Percentiles rank a stretch among this genome's conserved stretches.
These are phyloP conservation scores for Ophion slaviceki DNA, from an alignment of 2,888 invertebrate species.

Conservation along the genomic window DNA sequence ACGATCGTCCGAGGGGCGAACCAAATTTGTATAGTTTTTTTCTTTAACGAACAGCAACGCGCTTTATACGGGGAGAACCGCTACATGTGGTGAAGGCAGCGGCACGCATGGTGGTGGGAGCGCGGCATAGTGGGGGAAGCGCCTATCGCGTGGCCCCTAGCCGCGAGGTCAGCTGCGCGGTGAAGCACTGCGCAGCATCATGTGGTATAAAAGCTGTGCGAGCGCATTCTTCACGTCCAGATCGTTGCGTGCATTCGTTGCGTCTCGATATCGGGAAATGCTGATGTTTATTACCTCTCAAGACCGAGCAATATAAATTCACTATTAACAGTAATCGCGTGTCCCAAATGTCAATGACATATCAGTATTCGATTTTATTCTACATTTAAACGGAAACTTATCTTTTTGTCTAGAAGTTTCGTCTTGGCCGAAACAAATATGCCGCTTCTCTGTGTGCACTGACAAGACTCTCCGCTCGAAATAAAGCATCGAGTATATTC, in stretches of 20 bases:
- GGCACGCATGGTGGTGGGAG: no score
- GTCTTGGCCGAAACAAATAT: not conserved
- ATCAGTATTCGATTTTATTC: no score
- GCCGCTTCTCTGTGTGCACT: not conserved
- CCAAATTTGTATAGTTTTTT: no score
- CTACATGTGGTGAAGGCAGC: not conserved
- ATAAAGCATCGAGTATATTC: slow-evolving; percentile 14
- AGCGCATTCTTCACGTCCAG: no score
- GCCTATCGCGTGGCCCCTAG: not conserved
- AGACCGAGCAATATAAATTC: not conserved
- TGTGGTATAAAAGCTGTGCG: not conserved
- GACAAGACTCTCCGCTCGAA: not conserved
- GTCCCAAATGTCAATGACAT: not conserved
- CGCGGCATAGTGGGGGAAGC: not conserved
- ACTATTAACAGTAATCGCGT: not conserved
- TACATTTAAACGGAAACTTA: no score
- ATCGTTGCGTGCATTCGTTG: not conserved
- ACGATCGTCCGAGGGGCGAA: no score
- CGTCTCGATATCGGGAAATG: no score
- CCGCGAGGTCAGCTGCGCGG: not conserved
- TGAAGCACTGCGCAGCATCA: no score
- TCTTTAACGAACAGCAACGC: no score
- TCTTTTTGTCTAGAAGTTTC: not conserved
- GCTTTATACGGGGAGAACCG: no score
- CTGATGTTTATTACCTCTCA: not conserved